Evolutionary conservation across 2,113 vertebrate genomes (phyloP).

Genomic region (Mesocricetus auratus): DNA sequence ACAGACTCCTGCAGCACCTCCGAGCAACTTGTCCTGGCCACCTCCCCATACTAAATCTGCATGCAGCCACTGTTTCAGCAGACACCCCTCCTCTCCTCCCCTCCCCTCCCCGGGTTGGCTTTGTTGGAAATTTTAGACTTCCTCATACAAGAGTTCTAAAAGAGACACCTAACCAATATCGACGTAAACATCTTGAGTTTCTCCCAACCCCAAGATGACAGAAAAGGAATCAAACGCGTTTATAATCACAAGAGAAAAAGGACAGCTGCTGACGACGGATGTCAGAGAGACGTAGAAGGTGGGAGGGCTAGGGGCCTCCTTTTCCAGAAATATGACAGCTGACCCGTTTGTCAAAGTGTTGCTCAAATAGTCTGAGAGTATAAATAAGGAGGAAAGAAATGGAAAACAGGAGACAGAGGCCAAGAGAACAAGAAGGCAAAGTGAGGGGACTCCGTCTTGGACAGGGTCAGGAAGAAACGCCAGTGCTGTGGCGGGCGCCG

Average conservation of each 20-base stretch:
- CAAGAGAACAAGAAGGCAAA: not conserved
- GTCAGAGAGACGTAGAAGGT: not conserved
- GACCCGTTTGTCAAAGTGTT: not conserved
- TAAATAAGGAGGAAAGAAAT: constrained; percentile 15
- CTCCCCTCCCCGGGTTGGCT: not conserved
- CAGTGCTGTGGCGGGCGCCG: not conserved
- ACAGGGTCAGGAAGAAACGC: not conserved
- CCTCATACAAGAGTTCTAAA: not conserved
- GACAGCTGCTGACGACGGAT: not conserved
- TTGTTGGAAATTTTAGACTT: not conserved
- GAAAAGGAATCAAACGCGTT: constrained; percentile 21
- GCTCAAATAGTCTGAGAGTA: not conserved
- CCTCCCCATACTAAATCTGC: not conserved
- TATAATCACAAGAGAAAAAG: not conserved
- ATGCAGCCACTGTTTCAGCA: not conserved
- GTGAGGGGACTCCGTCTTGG: not conserved
- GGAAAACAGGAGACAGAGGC: not conserved
- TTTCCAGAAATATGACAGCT: not conserved
- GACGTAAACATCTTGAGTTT: not conserved
- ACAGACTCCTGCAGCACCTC: not conserved
- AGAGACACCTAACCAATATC: not conserved
- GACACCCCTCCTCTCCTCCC: not conserved
- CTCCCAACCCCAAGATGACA: not conserved
- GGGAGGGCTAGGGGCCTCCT: not conserved
- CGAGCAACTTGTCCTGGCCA: not conserved